These are phyloP conservation scores for Sinotaia quadrata DNA, from an alignment of 2,888 invertebrate genomes.

Conservation along the genomic window DNA sequence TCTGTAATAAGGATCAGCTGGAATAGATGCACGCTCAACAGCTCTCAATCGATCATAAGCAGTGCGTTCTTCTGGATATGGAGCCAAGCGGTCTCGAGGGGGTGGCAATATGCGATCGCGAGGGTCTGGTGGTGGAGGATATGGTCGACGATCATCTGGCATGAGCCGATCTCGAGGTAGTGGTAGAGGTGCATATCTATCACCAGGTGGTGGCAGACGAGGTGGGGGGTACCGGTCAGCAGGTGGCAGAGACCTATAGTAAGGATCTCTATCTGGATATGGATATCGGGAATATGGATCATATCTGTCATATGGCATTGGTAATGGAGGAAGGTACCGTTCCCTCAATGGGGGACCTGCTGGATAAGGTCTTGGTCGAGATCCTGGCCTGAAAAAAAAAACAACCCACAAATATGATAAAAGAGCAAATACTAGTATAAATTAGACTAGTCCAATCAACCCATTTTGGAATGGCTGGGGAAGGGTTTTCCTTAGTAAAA, in stretches of 20 bases:
- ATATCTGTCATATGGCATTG: conserved; percentile 37
- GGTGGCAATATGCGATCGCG: conserved; percentile 48
- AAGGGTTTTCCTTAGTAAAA: too few species aligned
- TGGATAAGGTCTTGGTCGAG: conserved; percentile 28
- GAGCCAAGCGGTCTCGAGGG: conserved; percentile 45
- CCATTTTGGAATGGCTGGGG: too few species aligned
- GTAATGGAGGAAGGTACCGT: conserved; percentile 24
- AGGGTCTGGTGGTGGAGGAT: conserved; percentile 43
- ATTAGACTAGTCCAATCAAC: too few species aligned
- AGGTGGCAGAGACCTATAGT: conserved; percentile 51
- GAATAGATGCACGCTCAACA: conserved; percentile 29
- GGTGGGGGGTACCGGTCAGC: conserved; percentile 49
- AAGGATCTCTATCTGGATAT: conserved; percentile 50
- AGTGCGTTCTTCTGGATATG: conserved; percentile 43
- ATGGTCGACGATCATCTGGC: conserved; percentile 33
- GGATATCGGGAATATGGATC: conserved; percentile 44
- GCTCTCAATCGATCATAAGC: conserved; percentile 34
- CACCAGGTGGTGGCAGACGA: conserved; percentile 44
- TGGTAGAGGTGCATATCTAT: conserved; percentile 38
- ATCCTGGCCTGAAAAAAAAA: neutral
- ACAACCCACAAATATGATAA: too few species aligned
- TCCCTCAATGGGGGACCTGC: conserved; percentile 29
- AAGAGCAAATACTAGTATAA: too few species aligned
- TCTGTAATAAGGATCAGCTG: conserved; percentile 57
- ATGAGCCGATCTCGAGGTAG: conserved; percentile 32